These are phyloP conservation scores for Corvus hawaiiensis DNA, from an alignment of 2,113 vertebrate species.

Conservation along the genomic window DNA sequence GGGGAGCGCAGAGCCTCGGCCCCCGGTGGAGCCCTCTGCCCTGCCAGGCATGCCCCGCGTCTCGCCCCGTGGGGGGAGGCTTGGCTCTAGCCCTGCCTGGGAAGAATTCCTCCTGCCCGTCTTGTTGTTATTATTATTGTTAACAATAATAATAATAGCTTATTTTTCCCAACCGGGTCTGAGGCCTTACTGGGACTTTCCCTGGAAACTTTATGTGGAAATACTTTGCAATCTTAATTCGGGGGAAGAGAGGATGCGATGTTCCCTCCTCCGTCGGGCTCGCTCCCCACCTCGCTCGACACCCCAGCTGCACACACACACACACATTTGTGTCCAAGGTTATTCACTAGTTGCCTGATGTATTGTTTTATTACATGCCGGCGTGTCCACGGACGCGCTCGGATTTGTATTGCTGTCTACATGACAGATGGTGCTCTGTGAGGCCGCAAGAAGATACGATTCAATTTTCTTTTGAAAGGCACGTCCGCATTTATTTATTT, in stretches of 20 bases:
- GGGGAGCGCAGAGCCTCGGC: neutral
- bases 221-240: neutral
- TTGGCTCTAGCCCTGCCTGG: neutral
- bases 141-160: neutral
- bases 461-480: constrained; percentile 62
- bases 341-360: constrained; percentile 31
- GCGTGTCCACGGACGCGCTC: constrained; percentile 54
- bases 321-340: constrained; percentile 24
- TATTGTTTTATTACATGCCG: constrained; percentile 60
- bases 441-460: constrained; percentile 57
- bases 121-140: neutral
- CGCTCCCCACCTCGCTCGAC: neutral
- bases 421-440: constrained; percentile 73
- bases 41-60: neutral
- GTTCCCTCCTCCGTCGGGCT: neutral
- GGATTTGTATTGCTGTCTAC: constrained; percentile 59
- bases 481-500: constrained; percentile 16
- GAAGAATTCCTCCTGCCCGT: neutral
- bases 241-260: neutral
- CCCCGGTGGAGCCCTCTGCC: neutral
- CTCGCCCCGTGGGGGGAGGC: neutral
- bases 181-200: neutral
- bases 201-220: neutral
- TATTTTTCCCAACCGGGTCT: neutral
- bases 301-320: neutral